Evolutionary conservation across 23 tunicate genomes (phyloP).

Genomic region (Halocynthia roretzi): DNA sequence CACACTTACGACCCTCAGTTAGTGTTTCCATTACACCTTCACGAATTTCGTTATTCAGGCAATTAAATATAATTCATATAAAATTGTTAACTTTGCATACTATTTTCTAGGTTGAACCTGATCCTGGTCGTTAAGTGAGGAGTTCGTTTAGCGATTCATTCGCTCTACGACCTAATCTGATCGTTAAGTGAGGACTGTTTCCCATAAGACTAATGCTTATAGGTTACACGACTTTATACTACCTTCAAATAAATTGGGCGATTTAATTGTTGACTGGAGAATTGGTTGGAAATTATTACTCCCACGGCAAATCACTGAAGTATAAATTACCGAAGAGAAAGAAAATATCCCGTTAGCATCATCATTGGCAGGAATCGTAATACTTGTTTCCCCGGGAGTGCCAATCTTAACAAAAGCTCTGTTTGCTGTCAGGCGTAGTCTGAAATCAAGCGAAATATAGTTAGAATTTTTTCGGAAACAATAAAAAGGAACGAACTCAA

Average conservation of each 20-base stretch:
- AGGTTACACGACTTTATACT: slow-evolving; percentile 4
- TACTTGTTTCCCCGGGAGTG: slow-evolving; percentile 37
- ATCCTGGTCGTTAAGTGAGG: too few relatives aligned
- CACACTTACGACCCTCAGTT: too few relatives aligned
- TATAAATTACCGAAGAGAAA: slow-evolving; percentile 33
- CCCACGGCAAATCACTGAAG: background rate
- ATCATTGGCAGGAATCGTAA: slow-evolving; percentile 74
- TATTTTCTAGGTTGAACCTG: too few relatives aligned
- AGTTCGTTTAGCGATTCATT: too few relatives aligned
- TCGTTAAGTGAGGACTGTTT: background rate
- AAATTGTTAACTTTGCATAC: too few relatives aligned
- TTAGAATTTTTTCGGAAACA: background rate
- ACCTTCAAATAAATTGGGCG: background rate
- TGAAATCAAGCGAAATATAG: background rate
- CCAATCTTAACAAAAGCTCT: background rate
- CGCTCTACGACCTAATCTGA: too few relatives aligned
- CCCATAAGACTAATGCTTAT: background rate
- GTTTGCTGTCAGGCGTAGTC: slow-evolving; percentile 9
- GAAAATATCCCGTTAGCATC: slow-evolving; percentile 65
- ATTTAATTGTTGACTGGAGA: background rate
- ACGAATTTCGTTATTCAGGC: too few relatives aligned
- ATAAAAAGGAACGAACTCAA: background rate
- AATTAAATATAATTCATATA: too few relatives aligned
- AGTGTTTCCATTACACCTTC: too few relatives aligned
- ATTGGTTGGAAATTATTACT: too few relatives aligned